Evolutionary conservation across 2,113 vertebrate genomes (phyloP), one percentile per base, ranked within the genome.

Genomic region (Bungarus multicinctus): DNA sequence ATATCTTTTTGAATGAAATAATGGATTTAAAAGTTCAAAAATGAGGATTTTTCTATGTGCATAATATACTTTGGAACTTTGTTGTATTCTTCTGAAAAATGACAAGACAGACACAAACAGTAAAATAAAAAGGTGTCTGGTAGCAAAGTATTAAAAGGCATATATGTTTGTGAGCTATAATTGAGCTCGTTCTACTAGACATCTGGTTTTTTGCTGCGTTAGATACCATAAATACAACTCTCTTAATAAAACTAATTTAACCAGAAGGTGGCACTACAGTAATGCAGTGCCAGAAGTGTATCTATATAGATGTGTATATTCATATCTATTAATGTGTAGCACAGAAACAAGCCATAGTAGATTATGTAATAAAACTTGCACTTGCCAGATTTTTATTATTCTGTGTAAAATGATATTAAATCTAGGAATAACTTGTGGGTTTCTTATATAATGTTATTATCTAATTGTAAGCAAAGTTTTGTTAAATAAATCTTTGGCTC

Each of bases 231-330:
- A 18, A 55, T 55, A 9, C 34, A 81, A 8, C 2, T 39, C 34
- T 43, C 34, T 81, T 43, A 81, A 54, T 30, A 86, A 27, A 89
- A 89, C 90, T 89, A 60, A 50, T 0, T 12, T 53, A 69, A 87
- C 89, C 95, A 69, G 12, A 25, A 93, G 95, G 25, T 90, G 94
- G 95, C 94, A 58, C 45, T 91, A 58, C 53, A 93, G 88, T 52
- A 85, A 50, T 3, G 0, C 7, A 11, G 1, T 52, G 81, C 18
- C 57, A 30, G 14, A 57, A 52, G 58, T 25, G 11, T 87, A 12
- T 45, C 16, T 53, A 2, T 50, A 12, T 34, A 10, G 10, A 12
- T 64, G 10, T 64, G 60, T 4, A 64, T 12, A 12, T 27, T 30
- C 27, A 7, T n/a, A 74, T 20, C 69, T 39, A 20, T 69, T 16